phyloP scores from a whole-genome alignment of 2,888 invertebrate species.

The Caenorhabditis wallacei region DNA sequence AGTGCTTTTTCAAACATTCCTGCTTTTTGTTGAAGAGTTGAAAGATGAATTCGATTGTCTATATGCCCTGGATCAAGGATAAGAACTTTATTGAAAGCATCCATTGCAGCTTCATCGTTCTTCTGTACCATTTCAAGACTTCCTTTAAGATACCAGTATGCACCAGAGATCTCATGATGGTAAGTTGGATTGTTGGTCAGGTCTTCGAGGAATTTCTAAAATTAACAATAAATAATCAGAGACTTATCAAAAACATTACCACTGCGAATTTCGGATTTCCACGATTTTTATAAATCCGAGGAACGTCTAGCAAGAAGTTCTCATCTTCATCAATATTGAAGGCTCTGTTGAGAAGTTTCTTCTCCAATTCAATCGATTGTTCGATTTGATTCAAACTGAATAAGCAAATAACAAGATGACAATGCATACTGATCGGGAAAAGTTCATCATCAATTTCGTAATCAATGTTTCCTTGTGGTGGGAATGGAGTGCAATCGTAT shows the following conservation, averaged over 20 bases:
- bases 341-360: slow-evolving; percentile 66
- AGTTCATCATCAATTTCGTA: slow-evolving; percentile 51
- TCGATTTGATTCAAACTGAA: slow-evolving; percentile 37
- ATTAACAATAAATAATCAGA: neutral
- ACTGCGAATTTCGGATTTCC: slow-evolving; percentile 42
- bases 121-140: slow-evolving; percentile 59
- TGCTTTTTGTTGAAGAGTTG: slow-evolving; percentile 75
- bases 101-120: slow-evolving; percentile 69
- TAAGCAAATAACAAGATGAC: slow-evolving; percentile 55
- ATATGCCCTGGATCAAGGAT: slow-evolving; percentile 75
- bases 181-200: slow-evolving; percentile 9
- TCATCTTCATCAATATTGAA: slow-evolving; percentile 63
- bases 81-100: slow-evolving; percentile 70
- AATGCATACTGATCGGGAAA: slow-evolving; percentile 60
- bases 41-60: slow-evolving; percentile 80
- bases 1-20: slow-evolving; percentile 78
- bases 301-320: slow-evolving; percentile 68
- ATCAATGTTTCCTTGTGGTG: slow-evolving; percentile 65
- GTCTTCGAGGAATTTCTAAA: slow-evolving; percentile 45
- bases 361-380: slow-evolving; percentile 59
- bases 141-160: slow-evolving; percentile 61
- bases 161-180: slow-evolving; percentile 23
- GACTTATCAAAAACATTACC: neutral
- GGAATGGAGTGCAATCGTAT: slow-evolving; percentile 74
- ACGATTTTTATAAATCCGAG: slow-evolving; percentile 65